phyloP scores from a whole-genome alignment of 2,888 invertebrate genomes.

The Eupithecia inturbata region DNA sequence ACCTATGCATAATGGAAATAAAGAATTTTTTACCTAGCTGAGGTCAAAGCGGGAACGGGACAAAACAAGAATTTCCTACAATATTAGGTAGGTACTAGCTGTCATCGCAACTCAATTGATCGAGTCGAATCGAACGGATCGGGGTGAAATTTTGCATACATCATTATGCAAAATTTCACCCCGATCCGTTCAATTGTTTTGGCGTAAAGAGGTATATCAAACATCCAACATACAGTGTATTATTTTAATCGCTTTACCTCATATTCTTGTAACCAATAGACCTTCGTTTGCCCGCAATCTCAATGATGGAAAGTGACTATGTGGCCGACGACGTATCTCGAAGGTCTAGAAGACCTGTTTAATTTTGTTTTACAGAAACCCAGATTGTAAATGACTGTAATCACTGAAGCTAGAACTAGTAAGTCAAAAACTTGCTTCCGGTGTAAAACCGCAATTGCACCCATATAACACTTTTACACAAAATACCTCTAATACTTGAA shows the following conservation, averaged over 20 bases:
- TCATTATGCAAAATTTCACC: not conserved
- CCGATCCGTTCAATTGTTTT: too few species aligned
- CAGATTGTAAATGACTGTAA: not conserved
- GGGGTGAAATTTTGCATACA: too few species aligned
- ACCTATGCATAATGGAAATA: not conserved
- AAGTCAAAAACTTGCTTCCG: not conserved
- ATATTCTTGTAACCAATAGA: not conserved
- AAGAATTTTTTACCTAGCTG: not conserved
- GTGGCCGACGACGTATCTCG: not conserved
- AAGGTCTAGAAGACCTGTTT: not conserved
- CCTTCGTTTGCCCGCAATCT: not conserved
- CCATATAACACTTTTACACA: too few species aligned
- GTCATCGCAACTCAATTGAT: too few species aligned
- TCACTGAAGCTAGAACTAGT: not conserved
- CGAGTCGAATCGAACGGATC: too few species aligned
- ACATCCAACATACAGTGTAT: too few species aligned
- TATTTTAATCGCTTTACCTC: too few species aligned
- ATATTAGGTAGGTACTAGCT: too few species aligned
- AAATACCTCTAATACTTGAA: too few species aligned
- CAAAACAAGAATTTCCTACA: too few species aligned
- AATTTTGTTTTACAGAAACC: not conserved
- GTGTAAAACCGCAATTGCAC: not conserved
- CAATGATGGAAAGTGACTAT: not conserved
- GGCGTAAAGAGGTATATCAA: too few species aligned
- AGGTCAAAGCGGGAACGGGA: not conserved